phyloP scores from a whole-genome alignment of 2,888 invertebrate species.

The Blera fallax region DNA sequence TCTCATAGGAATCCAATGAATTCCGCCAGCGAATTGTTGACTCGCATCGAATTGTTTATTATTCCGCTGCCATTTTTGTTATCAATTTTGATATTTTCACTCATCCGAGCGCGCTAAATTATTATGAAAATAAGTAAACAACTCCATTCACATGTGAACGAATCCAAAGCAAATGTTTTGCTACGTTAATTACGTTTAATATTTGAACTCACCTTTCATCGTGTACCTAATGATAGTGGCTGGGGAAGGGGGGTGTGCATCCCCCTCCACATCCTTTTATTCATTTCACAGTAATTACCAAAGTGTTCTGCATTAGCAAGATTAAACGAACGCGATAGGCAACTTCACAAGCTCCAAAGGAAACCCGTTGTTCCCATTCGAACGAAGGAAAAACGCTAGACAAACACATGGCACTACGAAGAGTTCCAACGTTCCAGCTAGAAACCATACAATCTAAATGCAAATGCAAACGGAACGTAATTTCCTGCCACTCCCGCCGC shows the following conservation, averaged over 20 bases:
- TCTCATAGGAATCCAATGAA: neutral
- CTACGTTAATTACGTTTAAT: slow-evolving; percentile 13
- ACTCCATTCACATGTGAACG: neutral
- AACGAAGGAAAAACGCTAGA: neutral
- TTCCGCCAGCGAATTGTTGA: neutral
- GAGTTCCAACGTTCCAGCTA: neutral
- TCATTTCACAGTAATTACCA: slow-evolving; percentile 51
- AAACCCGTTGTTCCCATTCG: neutral
- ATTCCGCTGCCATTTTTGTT: slow-evolving; percentile 2
- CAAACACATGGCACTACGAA: neutral
- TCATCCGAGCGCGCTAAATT: neutral
- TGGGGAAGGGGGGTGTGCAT: neutral
- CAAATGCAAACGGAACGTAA: slow-evolving; percentile 67
- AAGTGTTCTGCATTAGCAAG: slow-evolving; percentile 63
- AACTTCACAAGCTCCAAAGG: slow-evolving; percentile 4
- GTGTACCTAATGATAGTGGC: neutral
- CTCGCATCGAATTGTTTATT: neutral
- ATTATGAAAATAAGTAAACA: neutral
- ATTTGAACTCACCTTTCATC: neutral
- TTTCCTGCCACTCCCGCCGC: slow-evolving; percentile 64
- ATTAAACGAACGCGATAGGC: slow-evolving; percentile 45
- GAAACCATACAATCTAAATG: slow-evolving; percentile 61
- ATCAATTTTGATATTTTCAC: neutral
- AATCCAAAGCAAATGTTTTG: neutral
- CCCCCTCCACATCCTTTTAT: slow-evolving; percentile 19